phyloP scores from a whole-genome alignment of 2,888 invertebrate species.

The Geotrupes spiniger region DNA sequence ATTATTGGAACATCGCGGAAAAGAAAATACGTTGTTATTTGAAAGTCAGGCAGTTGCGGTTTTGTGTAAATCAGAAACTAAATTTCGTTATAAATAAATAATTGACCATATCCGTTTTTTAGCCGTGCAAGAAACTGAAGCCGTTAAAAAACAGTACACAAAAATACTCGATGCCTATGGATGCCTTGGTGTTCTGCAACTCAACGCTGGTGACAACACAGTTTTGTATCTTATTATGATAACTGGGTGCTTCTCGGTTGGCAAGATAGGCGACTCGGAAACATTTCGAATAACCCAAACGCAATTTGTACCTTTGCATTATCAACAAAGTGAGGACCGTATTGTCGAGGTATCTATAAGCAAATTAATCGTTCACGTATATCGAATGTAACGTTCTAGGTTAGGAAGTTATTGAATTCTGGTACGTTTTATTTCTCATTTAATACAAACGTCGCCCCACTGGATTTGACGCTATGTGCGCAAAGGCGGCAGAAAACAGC shows the following conservation, averaged over 20 bases:
- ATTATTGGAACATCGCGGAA: constrained; percentile 83
- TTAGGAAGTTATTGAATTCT: constrained; percentile 89
- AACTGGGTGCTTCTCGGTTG: constrained; percentile 94
- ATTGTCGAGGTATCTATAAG: constrained; percentile 54
- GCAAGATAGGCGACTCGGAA: constrained; percentile 92
- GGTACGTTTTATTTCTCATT: constrained; percentile 98
- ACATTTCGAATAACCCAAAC: constrained; percentile 94
- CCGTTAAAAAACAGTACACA: constrained; percentile 82
- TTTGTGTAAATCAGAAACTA: constrained; percentile 59
- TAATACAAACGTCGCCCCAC: constrained; percentile 49
- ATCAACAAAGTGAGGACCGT: constrained; percentile 62
- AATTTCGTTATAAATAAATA: too few species aligned
- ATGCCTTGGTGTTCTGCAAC: constrained; percentile 88
- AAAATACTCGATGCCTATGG: constrained; percentile 95
- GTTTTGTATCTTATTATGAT: constrained; percentile 88
- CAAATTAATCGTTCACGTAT: neutral
- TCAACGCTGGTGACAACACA: constrained; percentile 80
- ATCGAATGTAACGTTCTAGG: constrained; percentile 31
- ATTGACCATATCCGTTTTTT: too few species aligned
- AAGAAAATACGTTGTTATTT: constrained; percentile 82
- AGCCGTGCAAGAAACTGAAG: constrained; percentile 85
- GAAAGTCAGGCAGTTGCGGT: constrained; percentile 91
- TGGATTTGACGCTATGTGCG: constrained; percentile 93
- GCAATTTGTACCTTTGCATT: constrained; percentile 82
- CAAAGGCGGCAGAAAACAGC: constrained; percentile 81